These are phyloP conservation scores for Calyptommatus sinebrachiatus DNA, from an alignment of 2,113 vertebrate genomes.

Conservation along the genomic window DNA sequence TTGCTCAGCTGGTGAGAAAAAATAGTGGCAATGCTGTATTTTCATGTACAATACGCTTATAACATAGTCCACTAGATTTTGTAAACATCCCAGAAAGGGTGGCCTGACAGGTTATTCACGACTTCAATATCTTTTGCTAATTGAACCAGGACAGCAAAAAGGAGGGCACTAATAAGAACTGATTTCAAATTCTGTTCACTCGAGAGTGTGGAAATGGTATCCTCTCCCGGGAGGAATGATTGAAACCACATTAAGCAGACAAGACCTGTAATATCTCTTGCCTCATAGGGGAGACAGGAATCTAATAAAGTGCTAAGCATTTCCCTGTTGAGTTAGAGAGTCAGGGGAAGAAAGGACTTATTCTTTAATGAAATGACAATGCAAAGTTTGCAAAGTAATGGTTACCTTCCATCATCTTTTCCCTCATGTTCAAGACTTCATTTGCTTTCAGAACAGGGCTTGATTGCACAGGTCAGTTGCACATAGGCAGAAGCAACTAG, in stretches of 20 bases:
- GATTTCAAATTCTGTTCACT: constrained; percentile 66
- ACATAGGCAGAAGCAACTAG: too few relatives aligned
- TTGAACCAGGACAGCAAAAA: constrained; percentile 65
- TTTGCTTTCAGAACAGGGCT: constrained; percentile 6
- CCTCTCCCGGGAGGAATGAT: constrained; percentile 40
- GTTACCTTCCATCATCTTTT: constrained; percentile 9
- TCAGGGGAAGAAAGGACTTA: constrained; percentile 33
- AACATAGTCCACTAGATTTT: constrained; percentile 55
- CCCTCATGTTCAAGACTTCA: background rate
- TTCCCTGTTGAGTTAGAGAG: constrained; percentile 53
- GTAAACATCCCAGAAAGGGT: constrained; percentile 57
- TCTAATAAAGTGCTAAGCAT: constrained; percentile 47
- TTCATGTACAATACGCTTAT: constrained; percentile 54
- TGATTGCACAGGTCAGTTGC: background rate
- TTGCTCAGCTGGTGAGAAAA: constrained; percentile 35
- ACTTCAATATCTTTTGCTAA: constrained; percentile 70
- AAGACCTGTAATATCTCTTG: constrained; percentile 37
- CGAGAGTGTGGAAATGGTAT: constrained; percentile 59
- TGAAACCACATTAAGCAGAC: constrained; percentile 59
- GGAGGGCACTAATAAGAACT: constrained; percentile 66
- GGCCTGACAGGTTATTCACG: constrained; percentile 67
- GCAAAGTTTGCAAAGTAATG: constrained; percentile 30
- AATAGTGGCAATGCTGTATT: constrained; percentile 53
- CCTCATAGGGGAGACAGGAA: constrained; percentile 43
- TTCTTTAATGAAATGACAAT: constrained; percentile 44